Conservation (phyloP, 92 coral and sea anemone genomes). For the Epizoanthus ramosus region DNA sequence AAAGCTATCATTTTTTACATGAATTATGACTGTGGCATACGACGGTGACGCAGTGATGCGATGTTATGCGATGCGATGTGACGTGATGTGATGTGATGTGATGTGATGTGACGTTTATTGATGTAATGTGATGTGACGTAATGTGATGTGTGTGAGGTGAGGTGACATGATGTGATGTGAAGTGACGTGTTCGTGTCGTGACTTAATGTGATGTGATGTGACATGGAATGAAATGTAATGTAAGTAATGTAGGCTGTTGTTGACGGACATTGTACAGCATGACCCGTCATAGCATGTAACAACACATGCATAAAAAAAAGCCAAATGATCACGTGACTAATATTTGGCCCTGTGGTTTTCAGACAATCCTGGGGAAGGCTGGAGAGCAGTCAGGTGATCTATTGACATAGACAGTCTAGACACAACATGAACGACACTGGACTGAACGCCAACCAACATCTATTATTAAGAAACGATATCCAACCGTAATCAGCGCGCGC, state of each 20-base stretch:
- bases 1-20: no score
- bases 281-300: not conserved
- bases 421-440: conserved; percentile 20
- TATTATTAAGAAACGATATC: not conserved
- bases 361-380: conserved; percentile 37
- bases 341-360: conserved; percentile 37
- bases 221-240: no score
- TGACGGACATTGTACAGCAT: no score
- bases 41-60: not conserved
- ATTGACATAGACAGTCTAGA: not conserved
- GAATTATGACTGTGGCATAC: no score
- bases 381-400: conserved; percentile 41
- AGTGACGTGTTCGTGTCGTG: no score
- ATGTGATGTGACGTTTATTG: not conserved
- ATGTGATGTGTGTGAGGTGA: no score
- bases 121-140: no score
- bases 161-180: no score
- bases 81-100: not conserved
- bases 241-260: no score
- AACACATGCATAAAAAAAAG: not conserved
- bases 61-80: not conserved
- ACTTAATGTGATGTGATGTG: no score
- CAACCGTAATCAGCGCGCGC: no score
- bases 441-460: not conserved
- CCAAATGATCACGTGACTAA: not conserved